phyloP scores from a whole-genome alignment of 2,888 invertebrate genomes.

The Oxycera nigricornis region DNA sequence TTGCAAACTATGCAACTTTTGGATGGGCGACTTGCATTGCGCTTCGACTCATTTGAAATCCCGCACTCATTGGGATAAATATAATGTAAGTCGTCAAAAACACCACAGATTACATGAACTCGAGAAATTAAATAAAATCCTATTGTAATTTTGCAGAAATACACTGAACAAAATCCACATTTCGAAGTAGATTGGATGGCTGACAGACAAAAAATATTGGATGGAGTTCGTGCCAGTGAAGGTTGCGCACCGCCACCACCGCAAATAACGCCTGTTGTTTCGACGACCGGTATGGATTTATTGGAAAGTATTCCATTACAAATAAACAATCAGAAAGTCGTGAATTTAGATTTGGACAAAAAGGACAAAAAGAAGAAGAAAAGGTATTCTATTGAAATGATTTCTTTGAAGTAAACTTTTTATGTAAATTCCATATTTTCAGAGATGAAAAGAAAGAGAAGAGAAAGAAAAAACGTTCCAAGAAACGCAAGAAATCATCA shows the following conservation, averaged over 20 bases:
- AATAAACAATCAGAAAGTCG: conserved; percentile 44
- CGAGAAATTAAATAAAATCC: not conserved
- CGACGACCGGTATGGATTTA: conserved; percentile 49
- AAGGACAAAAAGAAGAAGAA: conserved; percentile 66
- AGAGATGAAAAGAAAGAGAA: conserved; percentile 62
- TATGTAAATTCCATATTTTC: conserved; percentile 2
- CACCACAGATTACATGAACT: not conserved
- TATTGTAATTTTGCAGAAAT: conserved; percentile 66
- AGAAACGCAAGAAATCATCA: conserved; percentile 61
- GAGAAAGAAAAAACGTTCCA: conserved; percentile 63
- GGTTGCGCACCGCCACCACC: conserved; percentile 56
- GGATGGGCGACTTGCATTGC: conserved; percentile 89
- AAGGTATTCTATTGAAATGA: conserved; percentile 59
- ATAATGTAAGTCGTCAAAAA: conserved; percentile 69
- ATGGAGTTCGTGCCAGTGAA: conserved; percentile 56
- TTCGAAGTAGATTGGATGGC: conserved; percentile 89
- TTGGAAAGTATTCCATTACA: conserved; percentile 49
- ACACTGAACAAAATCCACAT: conserved; percentile 82
- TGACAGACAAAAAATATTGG: conserved; percentile 77
- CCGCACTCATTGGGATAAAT: conserved; percentile 78
- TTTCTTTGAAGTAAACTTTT: conserved; percentile 1
- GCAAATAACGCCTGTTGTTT: conserved; percentile 52
- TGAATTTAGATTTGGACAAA: conserved; percentile 58
- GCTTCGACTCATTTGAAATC: conserved; percentile 87
- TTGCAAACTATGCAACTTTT: conserved; percentile 85